Conservation (phyloP, 2,113 vertebrate genomes). For the Eptesicus fuscus region DNA sequence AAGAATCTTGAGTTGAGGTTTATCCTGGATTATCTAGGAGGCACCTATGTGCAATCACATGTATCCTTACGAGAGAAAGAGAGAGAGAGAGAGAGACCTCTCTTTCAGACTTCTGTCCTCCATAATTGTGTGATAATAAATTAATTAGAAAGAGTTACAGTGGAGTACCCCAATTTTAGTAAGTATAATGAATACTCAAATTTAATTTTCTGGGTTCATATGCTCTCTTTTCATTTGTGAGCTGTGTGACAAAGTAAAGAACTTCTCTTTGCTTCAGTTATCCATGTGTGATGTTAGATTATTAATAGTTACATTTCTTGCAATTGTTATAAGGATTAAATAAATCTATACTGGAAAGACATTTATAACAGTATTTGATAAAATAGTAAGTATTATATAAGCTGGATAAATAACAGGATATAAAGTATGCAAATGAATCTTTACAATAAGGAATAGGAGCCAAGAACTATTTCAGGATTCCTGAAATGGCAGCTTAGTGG, state of each 20-base stretch:
- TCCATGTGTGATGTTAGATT: neutral
- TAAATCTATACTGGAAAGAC: neutral
- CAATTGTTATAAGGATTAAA: neutral
- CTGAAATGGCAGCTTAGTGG: neutral
- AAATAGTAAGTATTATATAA: neutral
- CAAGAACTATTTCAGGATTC: neutral
- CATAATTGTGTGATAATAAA: neutral
- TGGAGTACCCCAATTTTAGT: neutral
- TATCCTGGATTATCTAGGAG: neutral
- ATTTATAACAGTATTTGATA: neutral
- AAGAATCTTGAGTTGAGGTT: neutral
- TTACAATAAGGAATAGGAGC: neutral
- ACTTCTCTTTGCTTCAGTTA: neutral
- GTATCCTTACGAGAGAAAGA: neutral
- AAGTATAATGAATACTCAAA: neutral
- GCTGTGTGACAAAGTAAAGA: neutral
- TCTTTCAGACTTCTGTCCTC: too few relatives aligned
- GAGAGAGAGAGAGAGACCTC: too few relatives aligned
- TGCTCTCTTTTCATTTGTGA: neutral
- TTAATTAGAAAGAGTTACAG: neutral
- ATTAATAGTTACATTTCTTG: neutral
- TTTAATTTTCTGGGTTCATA: neutral
- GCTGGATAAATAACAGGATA: neutral
- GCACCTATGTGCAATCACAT: neutral
- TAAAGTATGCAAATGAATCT: neutral